Evolutionary conservation across 2,797 vertebrate species (phyloP), one percentile per base, ranked within the genome.

Genomic region (Aplochiton taeniatus): DNA sequence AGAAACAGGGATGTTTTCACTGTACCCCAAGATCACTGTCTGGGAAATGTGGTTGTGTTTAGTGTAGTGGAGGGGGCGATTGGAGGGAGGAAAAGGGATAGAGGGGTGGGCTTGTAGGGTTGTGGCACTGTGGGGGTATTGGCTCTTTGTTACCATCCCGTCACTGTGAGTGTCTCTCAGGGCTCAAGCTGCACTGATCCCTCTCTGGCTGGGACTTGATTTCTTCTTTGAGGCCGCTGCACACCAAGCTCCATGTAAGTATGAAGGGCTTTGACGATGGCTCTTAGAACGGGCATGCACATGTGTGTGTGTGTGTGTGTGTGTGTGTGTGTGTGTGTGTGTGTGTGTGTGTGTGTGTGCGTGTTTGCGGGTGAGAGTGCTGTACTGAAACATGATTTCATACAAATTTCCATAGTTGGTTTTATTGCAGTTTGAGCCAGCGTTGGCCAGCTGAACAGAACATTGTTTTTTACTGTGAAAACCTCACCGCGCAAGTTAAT

Each of bases 21-120:
- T 82, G 69, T 73, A 70, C 72, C 69, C 16, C 65, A 31, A 75
- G 77, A 84, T 76, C 64, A 58, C 62, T 71, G 64, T 53, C 42
- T 43, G 53, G 17, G 47, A 85, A 91, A 93, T 91, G 80, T 92
- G 91, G 85, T 90, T 91, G 75, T 88, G 75, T 85, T 92, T 91
- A 91, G 74, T 74, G 60, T 61, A 58, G 50, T 59, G 69, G 72
- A 69, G 75, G 61, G 59, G 73, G 75, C n/a, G 66, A 62, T 60
- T 11, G 47, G 14, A 18, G 62, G 67, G 65, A 63, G 58, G 45
- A n/a, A 17, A 17, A 31, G 41, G 11, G 74, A 62, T 60, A 52
- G 65, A 65, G 65, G 56, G 19, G 18, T 55, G 46, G 55, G 72
- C 41, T 41, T 52, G 56, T 46, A 59, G 67, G 57, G 45, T 47